Evolutionary conservation across 2,797 vertebrate genomes (phyloP), one percentile per base, ranked within the genome.

Genomic region (Ctenopoma multispine): DNA sequence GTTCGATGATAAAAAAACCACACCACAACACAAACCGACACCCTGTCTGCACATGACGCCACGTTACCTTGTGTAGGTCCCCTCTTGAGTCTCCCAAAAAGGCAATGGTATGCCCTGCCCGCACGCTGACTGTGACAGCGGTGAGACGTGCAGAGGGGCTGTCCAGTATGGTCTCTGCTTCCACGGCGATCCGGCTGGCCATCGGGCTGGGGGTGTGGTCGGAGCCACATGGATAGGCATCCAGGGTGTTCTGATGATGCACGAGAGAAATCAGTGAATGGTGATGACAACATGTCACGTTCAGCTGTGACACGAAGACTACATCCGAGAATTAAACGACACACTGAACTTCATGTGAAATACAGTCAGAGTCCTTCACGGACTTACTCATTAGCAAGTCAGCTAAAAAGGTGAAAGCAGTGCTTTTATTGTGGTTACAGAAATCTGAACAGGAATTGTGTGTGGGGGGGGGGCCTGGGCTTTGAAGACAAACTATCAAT

Each of bases 161-260:
- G 89, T 98, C 95, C 83, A 98, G 79, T 57, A 99, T 93, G 0
- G 96, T 94, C 8, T 93, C 89, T 4, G 94, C 93, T 80, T 96
- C 94, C 62, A 99, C 91, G 0, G 96, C 85, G 0, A 96, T 83
- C 2, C 94, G 89, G 83, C 98, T 99, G 85, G 97, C 97, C 96
- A 99, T 99, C 0, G 98, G 98, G 82, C 97, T 99, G 51, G 97
- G 97, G 1, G 97, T 99, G 90, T 99, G 98, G 92, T 99, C 98
- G 3, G 97, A 99, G 67, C 98, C 98, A 47, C 98, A 99, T 0
- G 97, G 97, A 79, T 98, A 99, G 3, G 96, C 95, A 5, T 97
- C 96, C 41, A 98, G 88, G 5, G 97, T 99, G 73, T 98, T 98
- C 98, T 99, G 21, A 18, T 1, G 5, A 43, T 5, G 5, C 1